Evolutionary conservation across 64 coral and sea anemone species (phyloP).

Genomic region (Orbicella faveolata): DNA sequence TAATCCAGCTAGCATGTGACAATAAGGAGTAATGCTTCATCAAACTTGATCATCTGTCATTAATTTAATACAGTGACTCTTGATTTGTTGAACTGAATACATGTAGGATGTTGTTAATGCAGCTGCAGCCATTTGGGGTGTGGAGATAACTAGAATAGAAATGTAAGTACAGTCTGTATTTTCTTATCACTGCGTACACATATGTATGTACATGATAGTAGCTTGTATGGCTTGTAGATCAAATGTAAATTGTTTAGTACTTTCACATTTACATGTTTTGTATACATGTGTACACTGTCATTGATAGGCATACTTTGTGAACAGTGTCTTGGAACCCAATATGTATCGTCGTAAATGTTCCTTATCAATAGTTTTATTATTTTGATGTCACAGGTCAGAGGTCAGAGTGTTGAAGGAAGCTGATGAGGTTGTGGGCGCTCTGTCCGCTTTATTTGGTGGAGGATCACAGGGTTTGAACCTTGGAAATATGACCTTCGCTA

Average conservation of each 20-base stretch:
- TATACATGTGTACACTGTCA: too few relatives aligned
- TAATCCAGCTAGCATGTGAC: too few relatives aligned
- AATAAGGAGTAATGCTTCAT: too few relatives aligned
- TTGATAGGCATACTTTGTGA: too few relatives aligned
- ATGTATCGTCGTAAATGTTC: not conserved
- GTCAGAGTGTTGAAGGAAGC: conserved; percentile 78
- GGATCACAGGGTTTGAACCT: conserved; percentile 11
- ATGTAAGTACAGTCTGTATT: conserved; percentile 58
- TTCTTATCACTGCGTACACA: too few relatives aligned
- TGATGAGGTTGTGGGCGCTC: conserved; percentile 43
- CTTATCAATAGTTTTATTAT: not conserved
- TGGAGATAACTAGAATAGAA: conserved; percentile 71
- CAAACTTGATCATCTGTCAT: too few relatives aligned
- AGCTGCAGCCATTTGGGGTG: conserved; percentile 75
- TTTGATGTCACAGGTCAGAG: conserved; percentile 54
- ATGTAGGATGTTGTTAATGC: conserved; percentile 71
- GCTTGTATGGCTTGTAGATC: too few relatives aligned
- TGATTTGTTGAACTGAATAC: not conserved
- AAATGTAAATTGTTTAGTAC: too few relatives aligned
- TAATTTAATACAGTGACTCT: too few relatives aligned
- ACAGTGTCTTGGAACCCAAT: too few relatives aligned
- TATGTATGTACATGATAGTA: too few relatives aligned
- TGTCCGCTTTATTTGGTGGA: conserved; percentile 42
- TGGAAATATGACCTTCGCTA: conserved; percentile 35
- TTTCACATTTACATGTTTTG: too few relatives aligned